Percentiles rank a stretch among this genome's conserved stretches.
These are phyloP conservation scores for Sitodiplosis mosellana DNA, from an alignment of 1,140 invertebrate genomes.

Conservation along the genomic window DNA sequence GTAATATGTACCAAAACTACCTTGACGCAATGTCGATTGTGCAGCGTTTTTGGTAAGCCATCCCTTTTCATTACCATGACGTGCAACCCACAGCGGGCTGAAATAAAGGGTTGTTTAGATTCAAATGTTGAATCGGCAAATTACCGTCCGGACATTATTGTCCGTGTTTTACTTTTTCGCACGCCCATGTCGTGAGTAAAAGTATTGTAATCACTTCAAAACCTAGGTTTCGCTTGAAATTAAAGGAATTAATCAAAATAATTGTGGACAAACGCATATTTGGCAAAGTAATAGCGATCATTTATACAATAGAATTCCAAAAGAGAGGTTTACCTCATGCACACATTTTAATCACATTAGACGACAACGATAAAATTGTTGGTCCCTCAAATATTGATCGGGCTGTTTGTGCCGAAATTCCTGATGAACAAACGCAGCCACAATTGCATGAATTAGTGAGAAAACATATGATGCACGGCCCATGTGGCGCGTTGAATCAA, in stretches of 20 bases:
- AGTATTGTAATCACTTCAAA: no score
- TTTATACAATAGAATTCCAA: conserved; percentile 24
- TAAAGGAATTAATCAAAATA: conserved; percentile 26
- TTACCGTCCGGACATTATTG: conserved; percentile 19
- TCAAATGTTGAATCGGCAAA: conserved; percentile 13
- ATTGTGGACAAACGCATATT: conserved; percentile 20
- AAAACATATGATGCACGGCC: conserved; percentile 33
- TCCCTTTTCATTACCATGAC: conserved; percentile 27
- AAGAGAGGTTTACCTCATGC: conserved; percentile 1
- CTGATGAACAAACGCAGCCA: conserved; percentile 25
- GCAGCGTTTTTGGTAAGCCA: conserved; percentile 19
- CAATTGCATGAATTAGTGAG: conserved; percentile 22
- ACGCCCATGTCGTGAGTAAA: no score
- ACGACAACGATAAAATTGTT: not conserved
- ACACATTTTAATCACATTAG: not conserved
- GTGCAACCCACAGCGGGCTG: conserved; percentile 29
- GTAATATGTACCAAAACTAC: conserved; percentile 28
- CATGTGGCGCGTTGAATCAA: conserved; percentile 22
- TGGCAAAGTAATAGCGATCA: conserved; percentile 23
- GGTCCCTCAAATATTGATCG: conserved; percentile 25
- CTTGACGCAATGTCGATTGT: conserved; percentile 33
- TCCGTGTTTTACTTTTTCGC: no score
- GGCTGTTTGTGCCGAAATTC: conserved; percentile 33
- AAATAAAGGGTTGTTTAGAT: conserved; percentile 18
- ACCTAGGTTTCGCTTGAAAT: conserved; percentile 29